These are phyloP conservation scores for Cryptophagus acutangulus DNA, from an alignment of 2,888 invertebrate genomes.

Conservation along the genomic window DNA sequence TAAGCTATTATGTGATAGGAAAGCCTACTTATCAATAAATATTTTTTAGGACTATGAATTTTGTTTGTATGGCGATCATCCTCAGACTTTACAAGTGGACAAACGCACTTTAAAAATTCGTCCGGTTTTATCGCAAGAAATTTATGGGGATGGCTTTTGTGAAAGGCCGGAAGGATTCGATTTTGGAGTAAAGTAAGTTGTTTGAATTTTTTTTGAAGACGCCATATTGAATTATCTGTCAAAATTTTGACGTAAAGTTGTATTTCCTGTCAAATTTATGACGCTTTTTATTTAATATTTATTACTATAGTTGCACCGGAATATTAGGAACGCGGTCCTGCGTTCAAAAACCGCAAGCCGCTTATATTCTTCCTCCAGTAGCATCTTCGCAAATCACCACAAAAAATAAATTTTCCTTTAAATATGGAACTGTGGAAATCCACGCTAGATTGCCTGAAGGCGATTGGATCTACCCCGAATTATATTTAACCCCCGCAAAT, in stretches of 20 bases:
- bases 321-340: slow-evolving; percentile 44
- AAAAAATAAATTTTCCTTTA: slow-evolving; percentile 60
- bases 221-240: slow-evolving; percentile 1
- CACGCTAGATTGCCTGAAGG: slow-evolving; percentile 69
- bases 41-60: slow-evolving; percentile 62
- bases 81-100: slow-evolving; percentile 51
- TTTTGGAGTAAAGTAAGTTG: slow-evolving; percentile 38
- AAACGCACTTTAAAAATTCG: slow-evolving; percentile 57
- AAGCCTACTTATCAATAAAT: not conserved
- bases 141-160: slow-evolving; percentile 53
- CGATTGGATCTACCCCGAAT: slow-evolving; percentile 75
- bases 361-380: slow-evolving; percentile 63
- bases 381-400: slow-evolving; percentile 60
- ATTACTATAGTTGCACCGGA: slow-evolving; percentile 47
- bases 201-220: slow-evolving; percentile 5
- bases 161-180: slow-evolving; percentile 36
- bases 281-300: not conserved
- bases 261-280: not conserved
- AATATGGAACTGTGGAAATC: slow-evolving; percentile 64
- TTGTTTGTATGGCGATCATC: slow-evolving; percentile 59
- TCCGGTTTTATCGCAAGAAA: slow-evolving; percentile 55
- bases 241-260: slow-evolving; percentile 2
- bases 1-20: slow-evolving; percentile 38
- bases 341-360: slow-evolving; percentile 47
- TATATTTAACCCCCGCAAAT: slow-evolving; percentile 61